A percentile compares a stretch with the other conserved stretches of the same genome.
Evolutionary conservation across 2,797 vertebrate genomes (phyloP).

Genomic region (Delichon dasypus): DNA sequence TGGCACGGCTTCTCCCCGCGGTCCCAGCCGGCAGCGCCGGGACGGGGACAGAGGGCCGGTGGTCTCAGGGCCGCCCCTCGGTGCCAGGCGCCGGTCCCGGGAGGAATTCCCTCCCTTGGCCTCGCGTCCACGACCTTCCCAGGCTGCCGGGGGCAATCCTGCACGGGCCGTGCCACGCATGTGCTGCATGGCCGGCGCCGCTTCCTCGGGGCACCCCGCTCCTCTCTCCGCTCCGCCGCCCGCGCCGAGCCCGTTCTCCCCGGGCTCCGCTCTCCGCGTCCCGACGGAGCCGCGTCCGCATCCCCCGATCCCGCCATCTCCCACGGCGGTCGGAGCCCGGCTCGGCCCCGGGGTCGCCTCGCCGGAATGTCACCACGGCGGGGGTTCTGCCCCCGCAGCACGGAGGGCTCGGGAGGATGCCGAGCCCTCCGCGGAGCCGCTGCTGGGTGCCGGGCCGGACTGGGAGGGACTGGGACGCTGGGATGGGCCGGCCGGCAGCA

Average conservation of each 20-base stretch:
- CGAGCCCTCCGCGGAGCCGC: neutral
- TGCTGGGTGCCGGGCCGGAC: neutral
- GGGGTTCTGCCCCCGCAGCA: neutral
- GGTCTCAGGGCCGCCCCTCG: neutral
- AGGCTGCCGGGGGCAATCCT: neutral
- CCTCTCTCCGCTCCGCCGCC: neutral
- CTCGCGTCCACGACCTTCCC: neutral
- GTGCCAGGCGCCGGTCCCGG: neutral
- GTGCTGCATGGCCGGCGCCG: neutral
- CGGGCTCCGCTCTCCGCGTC: neutral
- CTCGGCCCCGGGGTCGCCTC: neutral
- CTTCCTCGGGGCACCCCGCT: neutral
- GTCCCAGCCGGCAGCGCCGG: neutral
- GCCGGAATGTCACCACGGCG: fast-evolving
- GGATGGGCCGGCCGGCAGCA: slow-evolving; percentile 10
- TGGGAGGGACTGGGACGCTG: slow-evolving; percentile 27
- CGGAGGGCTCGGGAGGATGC: too few species aligned
- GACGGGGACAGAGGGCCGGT: neutral
- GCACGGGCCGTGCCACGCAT: neutral
- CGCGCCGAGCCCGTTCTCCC: neutral
- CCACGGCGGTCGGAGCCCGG: neutral
- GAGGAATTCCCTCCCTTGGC: neutral
- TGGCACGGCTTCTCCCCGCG: slow-evolving; percentile 49
- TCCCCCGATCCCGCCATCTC: fast-evolving
- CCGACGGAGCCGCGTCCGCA: neutral